Base-by-base conservation (phyloP, 2,888 invertebrate genomes). In the Adelognathus sp. region DNA sequence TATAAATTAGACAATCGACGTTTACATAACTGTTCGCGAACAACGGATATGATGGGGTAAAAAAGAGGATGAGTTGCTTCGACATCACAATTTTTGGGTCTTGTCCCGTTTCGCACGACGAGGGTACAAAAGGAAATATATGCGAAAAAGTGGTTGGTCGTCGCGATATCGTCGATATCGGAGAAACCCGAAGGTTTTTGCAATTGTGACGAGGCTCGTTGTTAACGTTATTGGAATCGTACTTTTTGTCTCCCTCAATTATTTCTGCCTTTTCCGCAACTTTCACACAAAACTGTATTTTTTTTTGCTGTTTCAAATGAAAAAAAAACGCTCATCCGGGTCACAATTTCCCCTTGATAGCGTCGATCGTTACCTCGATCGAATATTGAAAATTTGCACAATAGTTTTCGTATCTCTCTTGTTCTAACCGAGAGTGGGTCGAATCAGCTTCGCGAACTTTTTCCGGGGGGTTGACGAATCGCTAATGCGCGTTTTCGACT, bases 1-100 rank as follows among this genome's bases (percentile, higher is more conserved):
- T 41, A 69, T 74, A 79, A 66, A 74, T 75, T 64, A 74, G 64
- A 52, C 72, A 78, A 46, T 50, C 52, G n/a, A 41, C 63, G 58
- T 66, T 64, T 61, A 61, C 60, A 66, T 33, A 33, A 44, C 21
- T 64, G 50, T 14, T 61, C 16, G 56, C 44, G 66, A 61, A 54
- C 46, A 75, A 78, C 18, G 29, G 46, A 54, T 33, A 64, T n/a
- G 33, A 52, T 36, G 60, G 14, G 36, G 31, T 41, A 27, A 24
- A 6, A 27, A 52, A 50, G 33, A 50, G 27, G n/a, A 29, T 14
- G 9, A 14, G 16, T 21, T 46, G 31, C 14, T n/a, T 33, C 29
- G 27, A 50, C 9, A 18, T 29, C 36, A 11, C 29, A 7, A 6
- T 50, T 33, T 33, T 39, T n/a, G n/a, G n/a, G n/a, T n/a, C n/a